Conservation (phyloP, 2,113 vertebrate species). For the Arenaria interpres region DNA sequence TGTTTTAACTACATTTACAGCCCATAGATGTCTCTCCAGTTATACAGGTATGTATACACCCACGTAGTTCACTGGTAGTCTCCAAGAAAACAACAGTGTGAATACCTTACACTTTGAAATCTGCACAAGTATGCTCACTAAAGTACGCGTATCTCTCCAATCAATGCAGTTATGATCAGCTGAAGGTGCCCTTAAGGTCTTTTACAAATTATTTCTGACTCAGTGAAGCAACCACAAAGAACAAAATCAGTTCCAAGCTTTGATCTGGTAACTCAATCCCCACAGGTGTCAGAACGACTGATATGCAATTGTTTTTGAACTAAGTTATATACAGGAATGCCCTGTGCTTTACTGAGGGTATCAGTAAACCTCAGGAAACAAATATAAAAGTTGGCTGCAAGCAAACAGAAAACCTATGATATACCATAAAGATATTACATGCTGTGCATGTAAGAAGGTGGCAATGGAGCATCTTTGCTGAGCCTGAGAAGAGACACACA, state of each 20-base stretch:
- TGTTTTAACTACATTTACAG: neutral
- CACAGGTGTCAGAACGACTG: slow-evolving; percentile 17
- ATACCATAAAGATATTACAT: neutral
- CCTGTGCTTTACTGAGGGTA: neutral
- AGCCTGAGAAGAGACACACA: neutral
- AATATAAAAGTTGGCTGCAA: neutral
- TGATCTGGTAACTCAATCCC: neutral
- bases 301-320: neutral
- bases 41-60: neutral
- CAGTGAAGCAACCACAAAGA: neutral
- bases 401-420: neutral
- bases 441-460: neutral
- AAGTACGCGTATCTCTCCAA: slow-evolving; percentile 29
- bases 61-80: neutral
- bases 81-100: slow-evolving; percentile 17
- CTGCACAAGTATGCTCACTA: neutral
- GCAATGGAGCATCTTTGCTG: neutral
- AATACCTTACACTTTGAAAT: slow-evolving; percentile 38
- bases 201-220: slow-evolving; percentile 38
- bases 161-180: neutral
- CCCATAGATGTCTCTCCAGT: neutral
- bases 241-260: slow-evolving; percentile 21
- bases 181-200: slow-evolving; percentile 22
- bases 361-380: neutral
- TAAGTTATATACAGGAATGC: neutral